Evolutionary conservation across 2,888 invertebrate species (phyloP), one percentile per base, ranked within the genome.

Genomic region (Apocheima hispidaria): DNA sequence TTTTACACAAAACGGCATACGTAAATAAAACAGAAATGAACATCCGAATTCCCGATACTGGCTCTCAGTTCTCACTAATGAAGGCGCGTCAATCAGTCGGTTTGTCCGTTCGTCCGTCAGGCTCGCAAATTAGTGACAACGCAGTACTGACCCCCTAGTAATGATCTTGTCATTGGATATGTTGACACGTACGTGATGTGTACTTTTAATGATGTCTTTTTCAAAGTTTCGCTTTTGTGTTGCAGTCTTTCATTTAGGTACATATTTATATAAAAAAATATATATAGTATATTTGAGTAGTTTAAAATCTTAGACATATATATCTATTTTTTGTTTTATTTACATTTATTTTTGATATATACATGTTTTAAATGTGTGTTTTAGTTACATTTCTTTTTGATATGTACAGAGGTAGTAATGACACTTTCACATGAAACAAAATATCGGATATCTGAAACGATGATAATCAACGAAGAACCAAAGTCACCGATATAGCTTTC

Each of bases 71-170:
- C n/a, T 50, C 83, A 75, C 86, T 89, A 89, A 89, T 88, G 88
- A 89, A 85, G 75, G 73, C 75, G 77, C 79, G 88, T 89, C 89
- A 87, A 87, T 89, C 88, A 87, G 83, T 73, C 77, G 28, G 84
- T 83, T 83, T 85, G 84, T 82, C 14, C 14, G 46, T 46, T 20
- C 23, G 30, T 46, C 30, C 20, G 30, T 33, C 30, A 44, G 44
- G 10, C 10, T 9, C n/a, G 46, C 30, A 46, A 46, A 46, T 46
- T 46, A 30, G 30, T 46, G 46, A 46, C 46, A 46, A 46, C 46
- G 88, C 46, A 30, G 46, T 20, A 14, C 20, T 20, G 20, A n/a
- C 18, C 28, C n/a, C 60, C 63, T 56, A 61, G 60, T 66, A 66
- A 66, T 66, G 66, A 66, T 66, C 66, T 66, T 40, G 51, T 51